Evolutionary conservation across 23 tunicate species (phyloP), one percentile per base, ranked within the genome.

Genomic region (Phallusia fumigata): DNA sequence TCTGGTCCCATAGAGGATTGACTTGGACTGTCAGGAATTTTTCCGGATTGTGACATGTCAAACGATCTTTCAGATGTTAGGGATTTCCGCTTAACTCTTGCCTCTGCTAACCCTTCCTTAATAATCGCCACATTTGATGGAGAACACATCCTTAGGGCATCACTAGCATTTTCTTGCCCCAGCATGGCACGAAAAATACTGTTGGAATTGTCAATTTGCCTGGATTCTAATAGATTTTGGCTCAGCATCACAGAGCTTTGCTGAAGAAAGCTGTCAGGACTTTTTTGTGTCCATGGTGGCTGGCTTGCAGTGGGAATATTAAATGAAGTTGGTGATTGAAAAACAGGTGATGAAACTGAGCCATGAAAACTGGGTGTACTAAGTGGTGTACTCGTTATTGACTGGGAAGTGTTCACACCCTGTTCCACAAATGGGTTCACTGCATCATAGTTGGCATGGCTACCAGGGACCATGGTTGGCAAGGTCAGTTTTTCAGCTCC

Each of bases 381-480:
- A 6, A 58, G 28, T 21, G 69, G 69, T 58, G 69, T 58, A 16
- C 28, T 58, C 28, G 69, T 21, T 21, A 24, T 13, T 58, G 69
- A 58, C 16, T 58, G 69, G 3, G 53, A 24, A 13, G 19, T n/a
- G 52, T 53, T 33, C 52, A 33, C 31, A 32, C 32, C 58, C 75
- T 10, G 75, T 18, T 35, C 33, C 81, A 15, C 30, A 31, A 33
- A 58, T 6, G 69, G 69, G 28, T 21, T 58, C 3, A 58, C 28
- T 1, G 69, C 28, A 24, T 58, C 69, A 58, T 21, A 58, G 69
- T 58, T 13, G 3, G 69, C 69, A 58, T 58, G 69, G 69, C 69
- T 58, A 21, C 69, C 69, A 58, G 75, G 36, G 0, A 84, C 87
- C 87, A 84, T 84, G 0, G 87, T 76, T n/a, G 87, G 87, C 30